Evolutionary conservation across 1,140 invertebrate species (phyloP).

Genomic region (Lineus longissimus): DNA sequence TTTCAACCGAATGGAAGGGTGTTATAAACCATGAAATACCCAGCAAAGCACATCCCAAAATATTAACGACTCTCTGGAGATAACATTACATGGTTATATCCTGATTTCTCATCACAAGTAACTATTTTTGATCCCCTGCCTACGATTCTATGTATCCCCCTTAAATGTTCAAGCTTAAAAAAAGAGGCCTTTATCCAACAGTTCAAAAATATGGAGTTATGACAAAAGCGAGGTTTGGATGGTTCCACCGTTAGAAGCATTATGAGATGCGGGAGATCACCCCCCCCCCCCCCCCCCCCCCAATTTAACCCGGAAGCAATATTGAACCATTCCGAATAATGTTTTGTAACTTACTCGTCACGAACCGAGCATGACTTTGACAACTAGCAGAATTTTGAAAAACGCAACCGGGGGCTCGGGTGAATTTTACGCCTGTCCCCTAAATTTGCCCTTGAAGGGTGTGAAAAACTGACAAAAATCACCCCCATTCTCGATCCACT

Average conservation of each 20-base stretch:
- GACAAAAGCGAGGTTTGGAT: constrained; percentile 10
- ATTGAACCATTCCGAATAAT: neutral
- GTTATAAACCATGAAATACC: constrained; percentile 14
- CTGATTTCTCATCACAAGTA: constrained; percentile 15
- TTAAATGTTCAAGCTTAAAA: constrained; percentile 15
- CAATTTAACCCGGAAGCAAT: neutral
- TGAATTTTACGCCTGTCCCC: constrained; percentile 14
- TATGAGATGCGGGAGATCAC: constrained; percentile 8
- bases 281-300: constrained; percentile 9
- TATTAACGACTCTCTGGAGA: neutral
- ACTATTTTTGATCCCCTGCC: constrained; percentile 5
- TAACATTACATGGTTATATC: constrained; percentile 4
- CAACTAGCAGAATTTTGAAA: constrained; percentile 17
- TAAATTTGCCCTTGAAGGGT: constrained; percentile 20
- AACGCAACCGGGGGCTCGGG: constrained; percentile 13
- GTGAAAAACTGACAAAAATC: constrained; percentile 15
- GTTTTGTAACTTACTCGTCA: constrained; percentile 1
- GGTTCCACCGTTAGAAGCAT: constrained; percentile 8
- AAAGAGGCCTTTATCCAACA: constrained; percentile 8
- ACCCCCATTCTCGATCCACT: constrained; percentile 13
- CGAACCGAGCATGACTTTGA: constrained; percentile 5
- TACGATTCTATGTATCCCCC: constrained; percentile 4
- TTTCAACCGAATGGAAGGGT: constrained; percentile 25
- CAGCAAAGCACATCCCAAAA: neutral
- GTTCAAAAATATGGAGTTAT: constrained; percentile 14